Evolutionary conservation across 1,140 invertebrate genomes (phyloP).

Genomic region (Sipha flava): DNA sequence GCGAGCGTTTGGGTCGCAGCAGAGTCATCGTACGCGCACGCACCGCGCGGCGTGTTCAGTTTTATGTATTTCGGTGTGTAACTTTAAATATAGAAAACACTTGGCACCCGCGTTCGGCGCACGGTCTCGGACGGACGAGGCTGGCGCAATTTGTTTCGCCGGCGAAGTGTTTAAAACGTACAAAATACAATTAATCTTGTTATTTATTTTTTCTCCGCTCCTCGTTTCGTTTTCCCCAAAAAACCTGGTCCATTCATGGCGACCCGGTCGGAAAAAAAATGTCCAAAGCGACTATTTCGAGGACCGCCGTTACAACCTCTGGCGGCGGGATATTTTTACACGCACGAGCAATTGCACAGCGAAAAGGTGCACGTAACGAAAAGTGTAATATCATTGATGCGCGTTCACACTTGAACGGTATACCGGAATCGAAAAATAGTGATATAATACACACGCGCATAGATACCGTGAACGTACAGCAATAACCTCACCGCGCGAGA

Average conservation of each 20-base stretch:
- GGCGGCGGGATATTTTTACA: too few species aligned
- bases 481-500: too few species aligned
- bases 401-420: too few species aligned
- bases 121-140: neutral
- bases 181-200: slow-evolving; percentile 20
- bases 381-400: too few species aligned
- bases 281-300: neutral
- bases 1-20: too few species aligned
- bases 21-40: neutral
- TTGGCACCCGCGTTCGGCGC: neutral
- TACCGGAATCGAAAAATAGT: too few species aligned
- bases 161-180: slow-evolving; percentile 17
- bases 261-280: neutral
- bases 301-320: too few species aligned
- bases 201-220: neutral
- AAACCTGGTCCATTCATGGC: neutral
- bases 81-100: slow-evolving; percentile 31
- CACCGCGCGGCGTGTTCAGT: neutral
- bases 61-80: slow-evolving; percentile 21
- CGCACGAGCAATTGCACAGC: too few species aligned
- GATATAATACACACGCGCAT: too few species aligned
- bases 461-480: too few species aligned
- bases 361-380: too few species aligned
- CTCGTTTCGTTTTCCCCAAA: neutral
- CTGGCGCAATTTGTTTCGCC: slow-evolving; percentile 10